These are phyloP conservation scores for Temnothorax nylanderi DNA, from an alignment of 1,140 invertebrate genomes.

Conservation along the genomic window DNA sequence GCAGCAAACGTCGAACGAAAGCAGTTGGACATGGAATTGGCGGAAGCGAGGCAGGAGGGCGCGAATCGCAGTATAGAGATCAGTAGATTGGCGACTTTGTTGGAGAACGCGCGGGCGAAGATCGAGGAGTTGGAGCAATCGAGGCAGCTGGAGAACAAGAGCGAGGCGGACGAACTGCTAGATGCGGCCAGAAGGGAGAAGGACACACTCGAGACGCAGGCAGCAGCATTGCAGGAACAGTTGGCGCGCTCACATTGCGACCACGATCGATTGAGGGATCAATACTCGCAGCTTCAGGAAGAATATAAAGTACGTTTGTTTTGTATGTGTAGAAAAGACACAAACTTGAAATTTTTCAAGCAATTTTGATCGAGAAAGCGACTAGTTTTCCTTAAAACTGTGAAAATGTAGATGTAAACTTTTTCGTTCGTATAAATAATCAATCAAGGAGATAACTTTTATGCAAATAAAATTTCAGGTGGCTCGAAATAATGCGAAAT, in stretches of 20 bases:
- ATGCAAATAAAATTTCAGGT: constrained; percentile 83
- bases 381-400: neutral
- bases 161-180: constrained; percentile 88
- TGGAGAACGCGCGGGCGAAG: constrained; percentile 93
- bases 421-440: neutral
- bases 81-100: constrained; percentile 89
- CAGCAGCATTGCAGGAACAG: constrained; percentile 91
- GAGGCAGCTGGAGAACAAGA: constrained; percentile 81
- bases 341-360: neutral
- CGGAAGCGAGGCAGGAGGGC: constrained; percentile 88
- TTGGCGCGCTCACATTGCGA: constrained; percentile 92
- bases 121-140: constrained; percentile 82
- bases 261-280: constrained; percentile 90
- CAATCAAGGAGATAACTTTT: neutral
- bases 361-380: neutral
- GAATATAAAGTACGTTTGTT: constrained; percentile 89
- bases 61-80: constrained; percentile 90
- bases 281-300: constrained; percentile 90
- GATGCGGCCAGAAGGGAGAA: constrained; percentile 90
- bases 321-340: neutral
- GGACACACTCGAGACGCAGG: constrained; percentile 89
- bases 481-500: constrained; percentile 93
- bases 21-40: constrained; percentile 90
- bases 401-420: neutral
- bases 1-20: constrained; percentile 90